Evolutionary conservation across 64 coral and sea anemone genomes (phyloP), one percentile per base, ranked within the genome.

Genomic region (Dendrophyllia cribrosa): DNA sequence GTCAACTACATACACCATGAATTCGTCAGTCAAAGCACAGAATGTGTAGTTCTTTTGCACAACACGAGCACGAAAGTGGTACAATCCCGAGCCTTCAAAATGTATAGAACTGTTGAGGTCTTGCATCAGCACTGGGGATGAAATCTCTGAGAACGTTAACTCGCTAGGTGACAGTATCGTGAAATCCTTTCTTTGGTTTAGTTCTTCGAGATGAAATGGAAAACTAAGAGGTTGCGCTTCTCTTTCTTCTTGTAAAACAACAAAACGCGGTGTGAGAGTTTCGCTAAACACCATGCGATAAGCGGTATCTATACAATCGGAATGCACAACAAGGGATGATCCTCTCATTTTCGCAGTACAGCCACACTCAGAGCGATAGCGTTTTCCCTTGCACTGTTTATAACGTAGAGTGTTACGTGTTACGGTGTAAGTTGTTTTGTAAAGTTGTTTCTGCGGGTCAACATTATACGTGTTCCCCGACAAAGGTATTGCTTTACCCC

Each of bases 401-500:
- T 99, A 99, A 43, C 91, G 80, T n/a, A 93, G 74, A 48, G 92
- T 99, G 22, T 43, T 95, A 51, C 70, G 76, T 71, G 97, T 96
- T 4, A 94, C 63, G 47, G 75, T 69, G 61, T 93, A 99, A 24
- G 88, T 86, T 65, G 93, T 79, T 65, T 91, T 95, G 64, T 99
- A 99, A 43, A 84, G 97, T 17, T 94, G 94, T 71, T 94, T 91
- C 52, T 93, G 88, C 46, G 97, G 97, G 80, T 96, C 72, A 58
- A 93, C 97, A 48, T 99, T 93, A 76, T 99, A 99, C 23, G 96
- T 70, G 55, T 99, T 96, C 9, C 63, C 83, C 8, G 97, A 93
- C 83, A 96, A 79, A 58, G 97, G 97, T 75, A 99, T 96, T n/a
- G 90, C 97, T 65, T 88, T 88, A 16, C 97, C 97, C n/a, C 97